Base-by-base conservation (phyloP, 2,113 vertebrate species). In the Antennarius striatus region DNA sequence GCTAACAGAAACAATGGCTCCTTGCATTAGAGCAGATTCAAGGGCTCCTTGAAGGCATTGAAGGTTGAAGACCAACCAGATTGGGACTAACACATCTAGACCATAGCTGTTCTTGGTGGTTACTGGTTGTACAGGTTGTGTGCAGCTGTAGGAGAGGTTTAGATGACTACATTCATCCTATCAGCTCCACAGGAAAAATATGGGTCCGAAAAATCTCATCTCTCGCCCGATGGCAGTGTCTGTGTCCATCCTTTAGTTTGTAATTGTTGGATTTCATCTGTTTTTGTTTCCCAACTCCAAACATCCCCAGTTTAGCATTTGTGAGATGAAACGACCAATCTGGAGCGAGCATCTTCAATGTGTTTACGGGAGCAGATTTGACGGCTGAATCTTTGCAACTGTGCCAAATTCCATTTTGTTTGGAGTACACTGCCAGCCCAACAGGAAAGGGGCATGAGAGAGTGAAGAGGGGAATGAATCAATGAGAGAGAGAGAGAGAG, bases 391-490 rank as follows among this genome's bases (percentile, higher is more conserved):
- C 62, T 74, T 79, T 80, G 65, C 46, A 72, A 66, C 70, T 56
- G 39, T 54, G 73, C 73, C 79, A 77, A 74, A 79, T 80, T 45
- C 80, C 52, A 71, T 42, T 83, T 73, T 66, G 17, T 85, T 75
- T 79, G 79, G 74, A 86, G 76, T 82, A 46, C 53, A 16, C 77
- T 78, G 82, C 77, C 72, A 79, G 69, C 78, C 16, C 4, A 50
- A 63, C 49, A 73, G 70, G 50, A 61, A 76, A 16, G 49, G 60
- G 51, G n/a, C 56, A 52, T 11, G 48, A 54, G 70, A 53, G 59
- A 57, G 45, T 71, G 49, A 74, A 63, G 42, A 56, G 48, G 40
- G 46, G 71, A 81, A 36, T 68, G 70, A 79, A 67, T 83, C 65
- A 63, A 39, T 80, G 71, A 62, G 56, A 65, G 77, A 68, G 62